Percentiles rank a stretch among this genome's conserved stretches.
These are phyloP conservation scores for Clistopyga incitator DNA, from an alignment of 2,888 invertebrate species.

Conservation along the genomic window DNA sequence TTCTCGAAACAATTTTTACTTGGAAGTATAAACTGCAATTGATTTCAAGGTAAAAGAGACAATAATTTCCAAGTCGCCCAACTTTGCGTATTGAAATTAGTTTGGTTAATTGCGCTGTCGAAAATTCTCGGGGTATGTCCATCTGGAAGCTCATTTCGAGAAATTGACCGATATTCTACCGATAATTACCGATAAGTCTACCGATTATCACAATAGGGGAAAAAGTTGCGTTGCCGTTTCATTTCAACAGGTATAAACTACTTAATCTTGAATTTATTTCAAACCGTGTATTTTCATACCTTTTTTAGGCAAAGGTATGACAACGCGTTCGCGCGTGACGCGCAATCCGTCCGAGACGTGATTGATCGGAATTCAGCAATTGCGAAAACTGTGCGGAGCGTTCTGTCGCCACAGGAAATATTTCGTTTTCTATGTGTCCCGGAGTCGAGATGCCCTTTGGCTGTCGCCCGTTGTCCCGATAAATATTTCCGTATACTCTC, in stretches of 20 bases:
- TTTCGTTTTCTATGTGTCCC: not conserved
- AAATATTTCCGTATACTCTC: constrained; percentile 20
- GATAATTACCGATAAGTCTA: not conserved
- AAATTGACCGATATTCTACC: not conserved
- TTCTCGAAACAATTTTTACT: no score
- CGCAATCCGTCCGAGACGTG: constrained; percentile 50
- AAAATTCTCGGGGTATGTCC: no score
- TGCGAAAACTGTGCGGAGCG: constrained; percentile 44
- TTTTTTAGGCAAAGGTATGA: constrained; percentile 46
- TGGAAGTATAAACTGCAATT: no score
- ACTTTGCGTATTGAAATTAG: no score
- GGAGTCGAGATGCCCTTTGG: constrained; percentile 22
- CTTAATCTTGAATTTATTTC: constrained; percentile 12
- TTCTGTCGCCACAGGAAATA: constrained; percentile 17
- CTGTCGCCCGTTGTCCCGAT: constrained; percentile 2
- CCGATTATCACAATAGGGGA: not conserved
- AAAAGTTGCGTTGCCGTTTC: not conserved
- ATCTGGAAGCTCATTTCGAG: no score
- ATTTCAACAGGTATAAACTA: not conserved
- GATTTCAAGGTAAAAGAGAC: no score
- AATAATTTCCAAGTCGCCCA: no score
- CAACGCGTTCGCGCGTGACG: constrained; percentile 23
- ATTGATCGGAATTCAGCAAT: constrained; percentile 61
- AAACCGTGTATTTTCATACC: constrained; percentile 18
- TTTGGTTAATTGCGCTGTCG: no score